A percentile compares a stretch with the other conserved stretches of the same genome.
Evolutionary conservation across 2,888 invertebrate genomes (phyloP).

Genomic region (Synanthedon andrenaeformis): DNA sequence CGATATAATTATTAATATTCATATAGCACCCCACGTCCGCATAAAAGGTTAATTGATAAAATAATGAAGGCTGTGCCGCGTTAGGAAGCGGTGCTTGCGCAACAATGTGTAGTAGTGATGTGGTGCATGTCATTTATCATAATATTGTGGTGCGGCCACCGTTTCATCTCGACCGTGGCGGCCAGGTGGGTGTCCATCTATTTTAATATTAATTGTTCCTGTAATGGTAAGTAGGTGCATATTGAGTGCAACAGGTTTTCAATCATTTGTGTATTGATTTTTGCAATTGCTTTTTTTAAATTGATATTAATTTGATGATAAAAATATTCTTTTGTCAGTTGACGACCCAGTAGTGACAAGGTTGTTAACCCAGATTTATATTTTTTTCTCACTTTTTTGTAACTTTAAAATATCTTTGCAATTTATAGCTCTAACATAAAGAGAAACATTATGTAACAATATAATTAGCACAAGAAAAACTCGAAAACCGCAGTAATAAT

Average conservation of each 20-base stretch:
- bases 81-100: conserved; percentile 14
- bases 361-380: no score
- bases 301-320: neutral
- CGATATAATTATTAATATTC: neutral
- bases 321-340: no score
- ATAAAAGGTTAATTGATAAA: conserved; percentile 18
- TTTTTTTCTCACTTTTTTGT: no score
- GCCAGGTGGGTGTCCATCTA: conserved; percentile 45
- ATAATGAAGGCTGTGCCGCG: conserved; percentile 13
- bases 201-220: conserved; percentile 37
- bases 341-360: no score
- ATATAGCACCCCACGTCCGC: neutral
- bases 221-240: neutral
- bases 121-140: conserved; percentile 49
- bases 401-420: no score
- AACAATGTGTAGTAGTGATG: conserved; percentile 29
- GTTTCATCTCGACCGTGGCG: conserved; percentile 31
- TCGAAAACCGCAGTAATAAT: no score
- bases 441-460: no score
- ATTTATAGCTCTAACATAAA: no score
- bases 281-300: neutral
- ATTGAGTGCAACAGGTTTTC: neutral
- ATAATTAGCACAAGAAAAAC: no score
- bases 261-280: neutral
- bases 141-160: conserved; percentile 43